These are phyloP conservation scores for Agriotes lineatus DNA, from an alignment of 2,888 invertebrate species.

Conservation along the genomic window DNA sequence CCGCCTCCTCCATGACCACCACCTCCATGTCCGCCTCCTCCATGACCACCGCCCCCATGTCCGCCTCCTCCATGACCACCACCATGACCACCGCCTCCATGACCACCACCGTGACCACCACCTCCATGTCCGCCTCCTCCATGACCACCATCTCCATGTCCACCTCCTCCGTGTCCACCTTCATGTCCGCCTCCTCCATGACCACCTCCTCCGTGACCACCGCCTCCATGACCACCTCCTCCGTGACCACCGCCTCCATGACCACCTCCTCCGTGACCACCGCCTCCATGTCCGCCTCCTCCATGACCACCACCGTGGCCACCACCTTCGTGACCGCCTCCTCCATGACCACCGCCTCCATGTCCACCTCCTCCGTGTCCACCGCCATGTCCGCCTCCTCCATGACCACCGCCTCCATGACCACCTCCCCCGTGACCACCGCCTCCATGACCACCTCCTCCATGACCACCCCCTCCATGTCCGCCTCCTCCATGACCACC, in stretches of 20 bases:
- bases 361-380: constrained; percentile 27
- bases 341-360: constrained; percentile 29
- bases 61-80: too few species aligned
- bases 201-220: constrained; percentile 7
- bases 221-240: constrained; percentile 5
- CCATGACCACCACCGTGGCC: too few species aligned
- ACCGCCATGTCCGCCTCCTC: constrained; percentile 4
- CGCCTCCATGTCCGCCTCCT: constrained; percentile 53
- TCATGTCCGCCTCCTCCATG: constrained; percentile 28
- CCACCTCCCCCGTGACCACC: too few species aligned
- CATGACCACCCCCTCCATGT: constrained; percentile 22
- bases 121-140: too few species aligned
- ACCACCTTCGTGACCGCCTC: not conserved
- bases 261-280: constrained; percentile 33
- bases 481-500: constrained; percentile 3
- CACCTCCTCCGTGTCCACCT: constrained; percentile 21
- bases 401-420: too few species aligned
- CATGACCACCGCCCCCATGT: too few species aligned
- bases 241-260: too few species aligned
- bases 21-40: too few species aligned
- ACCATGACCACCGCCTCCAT: constrained; percentile 27
- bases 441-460: constrained; percentile 3
- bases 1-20: too few species aligned
- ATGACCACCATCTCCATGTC: not conserved
- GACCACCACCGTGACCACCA: constrained; percentile 25